These are phyloP conservation scores for Triplophysa bombifrons DNA, from an alignment of 2,797 vertebrate genomes.

Conservation along the genomic window DNA sequence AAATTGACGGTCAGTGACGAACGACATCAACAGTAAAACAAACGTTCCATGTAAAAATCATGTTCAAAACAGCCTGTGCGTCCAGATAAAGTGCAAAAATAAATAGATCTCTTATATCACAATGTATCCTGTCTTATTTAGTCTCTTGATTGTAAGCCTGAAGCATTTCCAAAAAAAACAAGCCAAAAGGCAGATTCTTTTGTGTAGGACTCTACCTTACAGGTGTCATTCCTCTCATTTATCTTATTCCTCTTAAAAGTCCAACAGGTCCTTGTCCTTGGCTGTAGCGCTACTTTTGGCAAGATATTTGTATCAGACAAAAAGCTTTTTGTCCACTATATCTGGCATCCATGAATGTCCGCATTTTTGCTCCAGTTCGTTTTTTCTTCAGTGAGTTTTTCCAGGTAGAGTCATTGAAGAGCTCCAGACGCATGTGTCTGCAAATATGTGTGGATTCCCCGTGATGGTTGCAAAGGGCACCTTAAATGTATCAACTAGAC, in stretches of 20 bases:
- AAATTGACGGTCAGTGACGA: conserved; percentile 13
- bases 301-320: conserved; percentile 65
- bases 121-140: conserved; percentile 13
- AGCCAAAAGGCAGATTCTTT: conserved; percentile 14
- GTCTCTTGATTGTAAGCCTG: conserved; percentile 27
- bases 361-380: conserved; percentile 45
- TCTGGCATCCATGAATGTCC: conserved; percentile 53
- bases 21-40: background rate
- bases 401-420: conserved; percentile 46
- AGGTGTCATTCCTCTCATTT: conserved; percentile 39
- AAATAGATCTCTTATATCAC: conserved; percentile 1
- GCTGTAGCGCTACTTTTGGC: conserved; percentile 71
- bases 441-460: conserved; percentile 60
- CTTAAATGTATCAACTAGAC: conserved; percentile 73
- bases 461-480: conserved; percentile 73
- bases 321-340: conserved; percentile 34
- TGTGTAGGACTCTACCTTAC: conserved; percentile 50
- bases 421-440: conserved; percentile 61
- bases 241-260: conserved; percentile 7
- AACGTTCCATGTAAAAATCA: conserved; percentile 16
- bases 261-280: conserved; percentile 67
- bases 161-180: conserved; percentile 45
- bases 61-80: background rate
- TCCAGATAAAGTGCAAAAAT: conserved; percentile 5
- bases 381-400: conserved; percentile 22